Conservation (phyloP, 2,113 vertebrate species). For the Thermophis baileyi region DNA sequence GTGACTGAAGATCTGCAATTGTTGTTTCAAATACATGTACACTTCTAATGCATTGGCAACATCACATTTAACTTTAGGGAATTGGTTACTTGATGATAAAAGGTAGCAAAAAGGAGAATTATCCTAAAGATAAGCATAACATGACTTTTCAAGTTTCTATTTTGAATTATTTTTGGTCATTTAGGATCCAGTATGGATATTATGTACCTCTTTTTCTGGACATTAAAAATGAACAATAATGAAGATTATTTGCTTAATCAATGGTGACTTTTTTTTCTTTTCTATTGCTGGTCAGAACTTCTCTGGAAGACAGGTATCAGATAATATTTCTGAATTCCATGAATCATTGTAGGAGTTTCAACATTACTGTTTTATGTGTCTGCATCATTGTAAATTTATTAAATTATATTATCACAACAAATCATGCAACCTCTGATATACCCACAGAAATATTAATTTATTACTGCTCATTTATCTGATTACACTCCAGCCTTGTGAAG, state of each 20-base stretch:
- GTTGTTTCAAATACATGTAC: not conserved
- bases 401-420: not conserved
- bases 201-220: not conserved
- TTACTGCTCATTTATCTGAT: slow-evolving; percentile 1
- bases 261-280: not conserved
- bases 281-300: not conserved
- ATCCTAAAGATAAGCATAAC: not conserved
- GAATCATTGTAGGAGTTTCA: not conserved
- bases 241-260: not conserved
- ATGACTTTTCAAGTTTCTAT: not conserved
- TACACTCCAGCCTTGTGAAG: slow-evolving; percentile 26
- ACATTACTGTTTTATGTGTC: not conserved
- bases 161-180: not conserved
- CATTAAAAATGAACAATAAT: not conserved
- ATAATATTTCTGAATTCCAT: not conserved
- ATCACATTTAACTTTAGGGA: not conserved
- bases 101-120: not conserved
- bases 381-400: not conserved
- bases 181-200: not conserved
- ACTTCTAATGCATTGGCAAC: not conserved
- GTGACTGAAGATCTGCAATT: not conserved
- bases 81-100: not conserved
- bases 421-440: not conserved
- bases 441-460: not conserved
- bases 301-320: not conserved